Evolutionary conservation across 2,113 vertebrate species (phyloP).

Genomic region (Cyanistes caeruleus): DNA sequence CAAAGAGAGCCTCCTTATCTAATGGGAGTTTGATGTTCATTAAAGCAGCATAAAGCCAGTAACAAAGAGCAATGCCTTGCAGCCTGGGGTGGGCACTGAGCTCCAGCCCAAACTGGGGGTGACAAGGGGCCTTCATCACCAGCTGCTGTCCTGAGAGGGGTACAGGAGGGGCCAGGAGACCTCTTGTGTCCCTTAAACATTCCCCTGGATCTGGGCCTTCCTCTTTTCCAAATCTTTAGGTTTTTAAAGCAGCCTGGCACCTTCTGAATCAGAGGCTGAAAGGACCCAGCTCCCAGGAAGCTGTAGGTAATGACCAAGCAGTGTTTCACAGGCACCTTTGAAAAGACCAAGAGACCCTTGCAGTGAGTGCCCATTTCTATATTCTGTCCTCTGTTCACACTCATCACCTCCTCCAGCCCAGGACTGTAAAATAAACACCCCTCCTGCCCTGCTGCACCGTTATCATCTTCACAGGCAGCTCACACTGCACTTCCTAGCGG

Average conservation of each 20-base stretch:
- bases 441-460: neutral
- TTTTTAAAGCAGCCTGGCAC: neutral
- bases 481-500: neutral
- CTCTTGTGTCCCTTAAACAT: neutral
- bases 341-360: neutral
- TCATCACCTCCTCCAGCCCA: neutral
- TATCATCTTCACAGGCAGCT: neutral
- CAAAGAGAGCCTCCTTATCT: neutral
- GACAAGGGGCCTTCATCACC: neutral
- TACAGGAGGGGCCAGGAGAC: neutral
- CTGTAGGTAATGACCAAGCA: neutral
- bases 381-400: neutral
- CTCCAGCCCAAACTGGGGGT: neutral
- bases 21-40: neutral
- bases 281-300: neutral
- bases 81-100: fast-evolving
- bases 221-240: neutral
- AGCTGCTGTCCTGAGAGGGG: neutral
- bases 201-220: neutral
- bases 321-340: neutral
- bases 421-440: neutral
- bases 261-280: neutral
- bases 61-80: neutral
- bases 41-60: neutral
- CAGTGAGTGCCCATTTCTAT: neutral